Conservation (phyloP, 2,797 vertebrate genomes). For the Liasis olivaceus region DNA sequence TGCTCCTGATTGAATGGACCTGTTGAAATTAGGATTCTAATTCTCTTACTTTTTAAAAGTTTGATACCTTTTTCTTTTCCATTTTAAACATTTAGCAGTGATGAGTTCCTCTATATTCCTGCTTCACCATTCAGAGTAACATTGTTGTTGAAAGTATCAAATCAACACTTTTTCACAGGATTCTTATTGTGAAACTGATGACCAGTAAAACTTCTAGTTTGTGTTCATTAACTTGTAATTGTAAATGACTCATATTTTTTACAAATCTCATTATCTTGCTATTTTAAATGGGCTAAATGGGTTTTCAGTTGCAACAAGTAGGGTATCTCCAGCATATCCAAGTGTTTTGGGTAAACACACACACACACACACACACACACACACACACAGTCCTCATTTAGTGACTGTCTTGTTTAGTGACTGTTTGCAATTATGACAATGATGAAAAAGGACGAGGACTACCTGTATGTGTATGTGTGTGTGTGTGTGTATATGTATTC, state of each 20-base stretch:
- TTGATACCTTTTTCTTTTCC: neutral
- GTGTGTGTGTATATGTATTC: no score
- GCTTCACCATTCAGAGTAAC: neutral
- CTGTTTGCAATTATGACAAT: no score
- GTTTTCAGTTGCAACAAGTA: no score
- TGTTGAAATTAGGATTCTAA: neutral
- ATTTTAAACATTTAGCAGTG: neutral
- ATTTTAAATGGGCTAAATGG: no score
- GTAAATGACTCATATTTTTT: neutral
- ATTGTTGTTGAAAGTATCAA: neutral
- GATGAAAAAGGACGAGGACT: no score
- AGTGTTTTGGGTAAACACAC: no score
- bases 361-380: no score
- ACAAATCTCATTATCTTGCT: neutral
- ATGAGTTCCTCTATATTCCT: neutral
- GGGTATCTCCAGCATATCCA: no score
- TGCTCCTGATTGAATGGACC: neutral
- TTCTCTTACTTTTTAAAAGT: neutral
- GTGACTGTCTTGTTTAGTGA: no score
- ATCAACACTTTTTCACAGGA: neutral
- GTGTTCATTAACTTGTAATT: neutral
- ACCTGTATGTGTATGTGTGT: no score
- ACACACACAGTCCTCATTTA: no score
- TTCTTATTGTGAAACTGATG: neutral
- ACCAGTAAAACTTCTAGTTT: neutral